Percentiles rank a stretch among this genome's conserved stretches.
phyloP scores from a whole-genome alignment of 1,140 invertebrate species.

The Drosophila saltans region DNA sequence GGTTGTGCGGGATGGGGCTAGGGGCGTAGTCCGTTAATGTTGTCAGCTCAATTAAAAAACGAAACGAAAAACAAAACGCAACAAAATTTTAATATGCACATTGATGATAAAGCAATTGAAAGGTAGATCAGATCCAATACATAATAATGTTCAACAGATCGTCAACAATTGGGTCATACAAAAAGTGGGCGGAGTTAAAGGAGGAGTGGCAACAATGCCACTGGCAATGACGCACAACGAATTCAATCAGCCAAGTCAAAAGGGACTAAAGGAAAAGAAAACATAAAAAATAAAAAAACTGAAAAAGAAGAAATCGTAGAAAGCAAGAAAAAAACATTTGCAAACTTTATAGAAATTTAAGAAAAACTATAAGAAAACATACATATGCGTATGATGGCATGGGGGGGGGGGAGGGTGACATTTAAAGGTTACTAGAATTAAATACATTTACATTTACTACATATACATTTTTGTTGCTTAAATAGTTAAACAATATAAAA shows the following conservation, averaged over 20 bases:
- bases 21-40: slow-evolving; percentile 50
- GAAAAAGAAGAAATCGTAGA: neutral
- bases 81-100: slow-evolving; percentile 34
- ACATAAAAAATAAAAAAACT: neutral
- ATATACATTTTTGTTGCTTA: no score
- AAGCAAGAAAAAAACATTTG: no score
- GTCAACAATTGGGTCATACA: slow-evolving; percentile 12
- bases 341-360: no score
- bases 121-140: neutral
- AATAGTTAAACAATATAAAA: no score
- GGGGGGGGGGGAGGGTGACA: no score
- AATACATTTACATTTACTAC: no score
- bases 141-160: slow-evolving; percentile 3
- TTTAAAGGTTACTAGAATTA: no score
- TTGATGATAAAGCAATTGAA: slow-evolving; percentile 11
- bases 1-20: neutral
- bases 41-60: slow-evolving; percentile 53
- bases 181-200: neutral
- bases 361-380: no score
- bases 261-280: neutral
- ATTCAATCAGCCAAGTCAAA: neutral
- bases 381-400: no score
- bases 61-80: slow-evolving; percentile 37
- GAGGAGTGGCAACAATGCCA: neutral
- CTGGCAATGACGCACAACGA: no score